A percentile compares a stretch with the other conserved stretches of the same genome.
Evolutionary conservation across 1,140 invertebrate species (phyloP).

Genomic region (Chelonus insularis): DNA sequence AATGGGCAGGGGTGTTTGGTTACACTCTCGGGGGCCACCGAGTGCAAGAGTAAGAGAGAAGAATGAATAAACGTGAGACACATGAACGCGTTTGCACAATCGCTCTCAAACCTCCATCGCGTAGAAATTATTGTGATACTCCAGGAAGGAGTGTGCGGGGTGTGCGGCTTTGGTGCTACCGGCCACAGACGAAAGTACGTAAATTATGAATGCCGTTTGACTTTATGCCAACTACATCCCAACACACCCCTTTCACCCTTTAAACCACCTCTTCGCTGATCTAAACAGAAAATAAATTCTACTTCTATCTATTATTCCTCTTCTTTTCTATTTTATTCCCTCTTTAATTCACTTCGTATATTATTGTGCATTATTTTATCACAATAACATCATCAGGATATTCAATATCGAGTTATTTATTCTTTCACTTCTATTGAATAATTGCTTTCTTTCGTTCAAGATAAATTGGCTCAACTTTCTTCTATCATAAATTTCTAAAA

Average conservation of each 20-base stretch:
- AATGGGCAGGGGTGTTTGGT: not conserved
- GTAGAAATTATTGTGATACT: conserved; percentile 45
- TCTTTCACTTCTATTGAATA: too few relatives aligned
- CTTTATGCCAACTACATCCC: conserved; percentile 50
- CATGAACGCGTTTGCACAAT: conserved; percentile 21
- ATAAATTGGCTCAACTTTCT: too few relatives aligned
- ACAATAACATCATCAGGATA: too few relatives aligned
- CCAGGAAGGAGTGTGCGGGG: conserved; percentile 10
- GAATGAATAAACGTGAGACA: not conserved
- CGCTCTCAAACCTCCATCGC: conserved; percentile 9
- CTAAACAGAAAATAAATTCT: conserved; percentile 43
- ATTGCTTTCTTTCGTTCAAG: too few relatives aligned
- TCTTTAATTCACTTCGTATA: not conserved
- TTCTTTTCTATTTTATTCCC: not conserved
- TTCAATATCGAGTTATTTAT: too few relatives aligned
- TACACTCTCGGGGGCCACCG: conserved; percentile 2
- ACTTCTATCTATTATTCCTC: conserved; percentile 5
- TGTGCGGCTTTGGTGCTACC: not conserved
- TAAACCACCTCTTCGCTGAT: conserved; percentile 25
- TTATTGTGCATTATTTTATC: not conserved
- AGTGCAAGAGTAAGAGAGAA: conserved; percentile 14
- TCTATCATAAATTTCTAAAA: too few relatives aligned
- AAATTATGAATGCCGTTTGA: conserved; percentile 57
- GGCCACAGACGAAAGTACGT: conserved; percentile 46
- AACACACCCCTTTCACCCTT: conserved; percentile 26